Evolutionary conservation across 2,888 invertebrate species (phyloP).

Genomic region (Chalcosyrphus nemorum): DNA sequence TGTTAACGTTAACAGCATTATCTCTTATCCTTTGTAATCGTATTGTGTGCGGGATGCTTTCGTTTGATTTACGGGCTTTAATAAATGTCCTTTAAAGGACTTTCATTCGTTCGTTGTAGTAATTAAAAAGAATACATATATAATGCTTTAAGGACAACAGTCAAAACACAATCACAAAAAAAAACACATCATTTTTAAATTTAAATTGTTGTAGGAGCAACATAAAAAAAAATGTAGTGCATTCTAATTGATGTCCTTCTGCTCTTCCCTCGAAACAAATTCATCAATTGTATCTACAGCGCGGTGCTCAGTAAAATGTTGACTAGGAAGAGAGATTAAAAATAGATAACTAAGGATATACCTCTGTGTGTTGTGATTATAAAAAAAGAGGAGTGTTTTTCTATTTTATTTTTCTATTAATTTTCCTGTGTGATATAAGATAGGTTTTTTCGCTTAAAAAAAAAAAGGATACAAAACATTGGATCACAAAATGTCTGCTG

Average conservation of each 20-base stretch:
- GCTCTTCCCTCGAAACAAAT: not conserved
- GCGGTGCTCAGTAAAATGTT: slow-evolving; percentile 10
- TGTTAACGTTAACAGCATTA: slow-evolving; percentile 33
- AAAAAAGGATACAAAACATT: slow-evolving; percentile 43
- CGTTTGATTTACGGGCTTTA: slow-evolving; percentile 34
- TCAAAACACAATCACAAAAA: not conserved
- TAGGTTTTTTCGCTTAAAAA: not conserved
- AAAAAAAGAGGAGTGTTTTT: not conserved
- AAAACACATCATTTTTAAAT: not conserved
- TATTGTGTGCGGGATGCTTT: slow-evolving; percentile 23
- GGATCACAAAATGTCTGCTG: slow-evolving; percentile 69
- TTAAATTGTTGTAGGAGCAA: too few species aligned
- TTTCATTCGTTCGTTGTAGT: slow-evolving; percentile 4
- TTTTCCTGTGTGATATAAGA: slow-evolving; percentile 9
- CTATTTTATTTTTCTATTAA: slow-evolving; percentile 1
- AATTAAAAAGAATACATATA: slow-evolving; percentile 20
- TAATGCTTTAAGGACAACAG: not conserved
- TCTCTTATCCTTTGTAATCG: slow-evolving; percentile 3
- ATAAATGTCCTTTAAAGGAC: slow-evolving; percentile 30
- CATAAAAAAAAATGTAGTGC: not conserved
- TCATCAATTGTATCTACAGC: not conserved
- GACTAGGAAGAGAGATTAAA: slow-evolving; percentile 22
- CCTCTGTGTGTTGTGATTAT: slow-evolving; percentile 42
- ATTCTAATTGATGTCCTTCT: slow-evolving; percentile 8
- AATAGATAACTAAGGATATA: slow-evolving; percentile 25